Evolutionary conservation across 2,113 vertebrate species (phyloP).

Genomic region (Ascaphus truei): DNA sequence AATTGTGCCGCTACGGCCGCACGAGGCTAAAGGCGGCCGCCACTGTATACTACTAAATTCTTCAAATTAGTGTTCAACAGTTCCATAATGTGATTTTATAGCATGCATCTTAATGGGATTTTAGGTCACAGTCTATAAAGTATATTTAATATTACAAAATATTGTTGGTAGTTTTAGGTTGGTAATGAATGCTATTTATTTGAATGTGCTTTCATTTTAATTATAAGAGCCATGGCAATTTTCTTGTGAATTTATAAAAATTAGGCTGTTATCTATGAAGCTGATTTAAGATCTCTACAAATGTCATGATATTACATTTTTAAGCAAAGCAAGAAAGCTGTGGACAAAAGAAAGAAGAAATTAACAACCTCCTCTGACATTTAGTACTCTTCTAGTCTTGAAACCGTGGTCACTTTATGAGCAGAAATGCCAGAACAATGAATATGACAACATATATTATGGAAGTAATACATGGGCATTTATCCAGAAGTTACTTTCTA

Average conservation of each 20-base stretch:
- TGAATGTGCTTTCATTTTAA: not conserved
- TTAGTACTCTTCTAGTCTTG: not conserved
- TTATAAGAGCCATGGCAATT: not conserved
- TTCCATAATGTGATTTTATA: no score
- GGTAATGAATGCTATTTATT: no score
- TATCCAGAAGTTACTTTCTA: no score
- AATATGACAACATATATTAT: not conserved
- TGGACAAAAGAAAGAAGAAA: not conserved
- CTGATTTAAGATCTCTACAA: not conserved
- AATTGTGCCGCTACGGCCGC: no score
- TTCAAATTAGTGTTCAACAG: no score
- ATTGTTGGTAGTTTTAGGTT: no score
- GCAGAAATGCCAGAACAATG: not conserved
- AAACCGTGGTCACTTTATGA: not conserved
- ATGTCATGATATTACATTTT: slow-evolving; percentile 3
- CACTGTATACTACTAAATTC: no score
- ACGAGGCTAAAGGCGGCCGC: no score
- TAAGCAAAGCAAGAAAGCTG: not conserved
- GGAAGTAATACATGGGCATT: not conserved
- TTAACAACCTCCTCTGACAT: not conserved
- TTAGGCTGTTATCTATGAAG: not conserved
- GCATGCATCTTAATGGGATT: no score
- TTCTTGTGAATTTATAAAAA: not conserved
- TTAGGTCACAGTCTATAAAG: no score
- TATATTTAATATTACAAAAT: no score